Evolutionary conservation across 2,888 invertebrate species (phyloP), one percentile per base, ranked within the genome.

Genomic region (Muscina levida): DNA sequence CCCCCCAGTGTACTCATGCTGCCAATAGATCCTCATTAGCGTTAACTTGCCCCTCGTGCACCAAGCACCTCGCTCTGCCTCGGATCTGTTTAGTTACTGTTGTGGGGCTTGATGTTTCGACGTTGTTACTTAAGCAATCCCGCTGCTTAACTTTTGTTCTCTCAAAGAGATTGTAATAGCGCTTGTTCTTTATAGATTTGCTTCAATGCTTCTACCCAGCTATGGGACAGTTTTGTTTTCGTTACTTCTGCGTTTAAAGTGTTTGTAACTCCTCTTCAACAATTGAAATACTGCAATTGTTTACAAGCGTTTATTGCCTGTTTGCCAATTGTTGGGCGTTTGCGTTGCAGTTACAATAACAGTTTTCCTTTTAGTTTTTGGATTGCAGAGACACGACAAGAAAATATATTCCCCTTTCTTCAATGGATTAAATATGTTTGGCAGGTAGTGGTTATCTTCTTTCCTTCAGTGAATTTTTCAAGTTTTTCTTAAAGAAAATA

Each of bases 1-100:
- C 91, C 91, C 88, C 91, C 91, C 91, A 90, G 88, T 90, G 91
- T 91, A 89, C 90, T 91, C 91, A 91, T 91, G 89, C 91, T 91
- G 91, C 90, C 89, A 90, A 88, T 88, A 90, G 91, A 90, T 90
- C 91, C 90, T 91, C 91, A 91, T 91, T 90, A 91, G 91, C 91
- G 90, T 90, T 90, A 89, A 85, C 89, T 89, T 81, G 71, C 74
- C 88, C 87, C 87, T 87, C 87, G 87, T 88, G 87, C 86, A 87
- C 85, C 87, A 86, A 87, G 87, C 86, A 87, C 85, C 85, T 85
- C 86, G 84, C 86, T 83, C 83, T 59, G 65, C 75, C 62, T 56
- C 72, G 72, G 79, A 85, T 84, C 82, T 83, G 82, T 84, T 85
- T 72, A 44, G n/a, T 48, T 56, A 66, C 31, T 68, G 17, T 17